Evolutionary conservation across 2,888 invertebrate genomes (phyloP).

Genomic region (Magallana nippona): DNA sequence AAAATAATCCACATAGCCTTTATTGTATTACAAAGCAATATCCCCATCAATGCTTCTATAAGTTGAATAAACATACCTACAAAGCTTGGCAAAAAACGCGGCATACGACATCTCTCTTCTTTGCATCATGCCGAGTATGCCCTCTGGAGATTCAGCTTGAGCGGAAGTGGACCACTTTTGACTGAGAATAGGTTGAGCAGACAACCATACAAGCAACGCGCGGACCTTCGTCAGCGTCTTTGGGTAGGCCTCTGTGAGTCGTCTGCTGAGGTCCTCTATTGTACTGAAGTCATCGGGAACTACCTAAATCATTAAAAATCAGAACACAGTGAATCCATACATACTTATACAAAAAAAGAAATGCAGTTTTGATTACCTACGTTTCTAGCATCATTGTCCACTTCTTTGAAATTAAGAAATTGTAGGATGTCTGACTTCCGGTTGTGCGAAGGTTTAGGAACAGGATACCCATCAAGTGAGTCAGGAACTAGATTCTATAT

Average conservation of each 20-base stretch:
- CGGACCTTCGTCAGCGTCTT: constrained; percentile 38
- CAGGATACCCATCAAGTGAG: constrained; percentile 24
- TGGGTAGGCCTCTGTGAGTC: constrained; percentile 5
- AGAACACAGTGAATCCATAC: no score
- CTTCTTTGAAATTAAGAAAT: not conserved
- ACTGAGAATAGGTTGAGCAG: constrained; percentile 59
- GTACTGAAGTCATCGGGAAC: not conserved
- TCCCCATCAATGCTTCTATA: not conserved
- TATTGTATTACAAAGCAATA: no score
- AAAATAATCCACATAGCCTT: not conserved
- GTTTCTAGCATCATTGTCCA: constrained; percentile 31
- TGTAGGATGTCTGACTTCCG: constrained; percentile 36
- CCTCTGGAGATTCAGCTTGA: constrained; percentile 49
- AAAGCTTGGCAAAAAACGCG: constrained; percentile 62
- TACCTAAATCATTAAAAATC: not conserved
- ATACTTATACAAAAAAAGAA: no score
- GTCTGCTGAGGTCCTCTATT: constrained; percentile 29
- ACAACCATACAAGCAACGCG: constrained; percentile 43
- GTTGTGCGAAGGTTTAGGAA: constrained; percentile 38
- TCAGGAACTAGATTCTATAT: constrained; percentile 11
- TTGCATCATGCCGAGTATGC: not conserved
- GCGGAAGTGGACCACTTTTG: constrained; percentile 51
- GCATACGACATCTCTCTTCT: constrained; percentile 58
- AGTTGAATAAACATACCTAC: constrained; percentile 58
- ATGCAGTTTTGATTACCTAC: not conserved